Evolutionary conservation across 1,140 invertebrate genomes (phyloP).

Genomic region (Leptinotarsa undecemlineata): DNA sequence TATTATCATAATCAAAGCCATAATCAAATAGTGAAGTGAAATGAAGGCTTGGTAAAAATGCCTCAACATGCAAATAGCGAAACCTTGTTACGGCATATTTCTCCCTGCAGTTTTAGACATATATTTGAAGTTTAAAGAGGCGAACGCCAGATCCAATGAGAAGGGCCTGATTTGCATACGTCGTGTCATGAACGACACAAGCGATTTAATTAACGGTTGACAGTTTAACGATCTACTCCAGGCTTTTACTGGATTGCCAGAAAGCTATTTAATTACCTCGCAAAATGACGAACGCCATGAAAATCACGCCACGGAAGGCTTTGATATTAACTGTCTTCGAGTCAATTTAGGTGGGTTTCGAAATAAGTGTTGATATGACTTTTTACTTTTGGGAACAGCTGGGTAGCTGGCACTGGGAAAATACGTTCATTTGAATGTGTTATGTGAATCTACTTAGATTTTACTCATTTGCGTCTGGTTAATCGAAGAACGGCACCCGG

Average conservation of each 20-base stretch:
- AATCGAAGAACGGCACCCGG: too few species aligned
- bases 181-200: not conserved
- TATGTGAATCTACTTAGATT: too few species aligned
- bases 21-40: too few species aligned
- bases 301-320: not conserved
- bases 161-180: not conserved
- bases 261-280: conserved; percentile 2
- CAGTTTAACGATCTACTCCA: conserved; percentile 3
- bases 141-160: not conserved
- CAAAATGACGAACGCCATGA: not conserved
- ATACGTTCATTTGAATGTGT: too few species aligned
- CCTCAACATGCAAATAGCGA: not conserved
- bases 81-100: not conserved
- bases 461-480: too few species aligned
- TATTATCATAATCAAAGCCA: too few species aligned
- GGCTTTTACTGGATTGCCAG: conserved; percentile 1
- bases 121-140: not conserved
- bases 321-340: not conserved
- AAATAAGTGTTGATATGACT: too few species aligned
- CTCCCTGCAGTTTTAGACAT: not conserved
- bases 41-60: too few species aligned
- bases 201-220: not conserved
- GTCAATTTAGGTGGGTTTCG: not conserved
- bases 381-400: too few species aligned
- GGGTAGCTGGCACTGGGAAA: too few species aligned